Conservation (phyloP, 2,113 vertebrate species). For the Mesocricetus auratus region DNA sequence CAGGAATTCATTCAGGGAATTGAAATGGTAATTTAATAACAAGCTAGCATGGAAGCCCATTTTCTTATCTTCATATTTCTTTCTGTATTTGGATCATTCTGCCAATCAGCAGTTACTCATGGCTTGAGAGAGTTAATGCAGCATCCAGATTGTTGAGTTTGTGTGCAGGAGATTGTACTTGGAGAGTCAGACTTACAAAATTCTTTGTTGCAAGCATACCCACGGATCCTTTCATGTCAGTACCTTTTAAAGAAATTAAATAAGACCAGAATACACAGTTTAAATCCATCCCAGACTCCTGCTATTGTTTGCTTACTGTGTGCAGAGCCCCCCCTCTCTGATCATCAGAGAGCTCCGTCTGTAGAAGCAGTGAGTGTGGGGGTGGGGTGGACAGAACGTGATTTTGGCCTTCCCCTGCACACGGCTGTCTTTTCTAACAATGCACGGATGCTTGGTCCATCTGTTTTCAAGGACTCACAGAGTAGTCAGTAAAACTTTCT, state of each 20-base stretch:
- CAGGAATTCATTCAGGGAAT: constrained; percentile 70
- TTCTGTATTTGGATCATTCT: constrained; percentile 55
- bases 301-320: constrained; percentile 21
- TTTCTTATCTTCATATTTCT: constrained; percentile 63
- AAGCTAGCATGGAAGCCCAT: not conserved
- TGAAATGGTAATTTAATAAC: constrained; percentile 67
- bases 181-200: constrained; percentile 50
- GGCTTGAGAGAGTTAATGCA: constrained; percentile 27
- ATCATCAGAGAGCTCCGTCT: constrained; percentile 52
- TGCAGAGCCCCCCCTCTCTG: not conserved
- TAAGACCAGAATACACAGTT: constrained; percentile 50
- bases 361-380: constrained; percentile 56
- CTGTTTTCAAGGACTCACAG: constrained; percentile 77
- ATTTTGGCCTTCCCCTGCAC: constrained; percentile 71
- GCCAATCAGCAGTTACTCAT: constrained; percentile 52
- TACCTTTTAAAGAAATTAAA: constrained; percentile 57
- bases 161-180: constrained; percentile 13
- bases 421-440: constrained; percentile 74
- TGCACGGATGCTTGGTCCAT: constrained; percentile 78
- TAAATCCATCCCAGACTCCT: not conserved
- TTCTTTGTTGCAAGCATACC: constrained; percentile 38
- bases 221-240: constrained; percentile 17
- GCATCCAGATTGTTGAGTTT: constrained; percentile 46
- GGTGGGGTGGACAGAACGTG: constrained; percentile 47
- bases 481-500: constrained; percentile 75